Evolutionary conservation across 2,113 vertebrate species (phyloP).

Genomic region (Opisthocomus hoazin): DNA sequence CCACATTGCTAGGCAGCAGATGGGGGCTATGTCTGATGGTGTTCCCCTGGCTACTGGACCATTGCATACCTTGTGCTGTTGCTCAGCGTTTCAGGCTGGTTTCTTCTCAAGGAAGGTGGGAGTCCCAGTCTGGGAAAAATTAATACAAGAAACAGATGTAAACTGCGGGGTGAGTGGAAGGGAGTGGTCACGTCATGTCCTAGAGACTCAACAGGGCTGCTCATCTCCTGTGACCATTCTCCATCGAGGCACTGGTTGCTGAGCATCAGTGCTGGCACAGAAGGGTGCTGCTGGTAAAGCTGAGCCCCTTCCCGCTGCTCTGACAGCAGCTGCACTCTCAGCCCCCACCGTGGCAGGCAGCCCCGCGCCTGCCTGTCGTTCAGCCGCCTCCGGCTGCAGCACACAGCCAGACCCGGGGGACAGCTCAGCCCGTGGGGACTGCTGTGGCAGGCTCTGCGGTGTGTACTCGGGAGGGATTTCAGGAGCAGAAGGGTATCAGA

Average conservation of each 20-base stretch:
- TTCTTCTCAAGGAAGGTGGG: background rate
- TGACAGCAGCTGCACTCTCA: too few species aligned
- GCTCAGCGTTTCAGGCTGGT: background rate
- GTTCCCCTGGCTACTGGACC: background rate
- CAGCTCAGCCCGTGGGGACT: background rate
- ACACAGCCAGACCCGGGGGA: fast-evolving
- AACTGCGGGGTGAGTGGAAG: background rate
- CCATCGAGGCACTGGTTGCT: fast-evolving
- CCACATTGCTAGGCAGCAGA: background rate
- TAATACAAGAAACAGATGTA: background rate
- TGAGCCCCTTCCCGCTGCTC: background rate
- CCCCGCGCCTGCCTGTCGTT: too few species aligned
- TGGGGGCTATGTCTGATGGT: background rate
- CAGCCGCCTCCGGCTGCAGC: background rate
- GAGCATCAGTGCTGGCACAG: background rate
- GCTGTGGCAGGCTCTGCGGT: background rate
- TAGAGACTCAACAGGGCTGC: background rate
- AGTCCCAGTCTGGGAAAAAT: background rate
- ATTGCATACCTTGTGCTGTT: background rate
- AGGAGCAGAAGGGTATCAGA: too few species aligned
- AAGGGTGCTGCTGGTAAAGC: background rate
- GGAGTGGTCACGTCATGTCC: background rate
- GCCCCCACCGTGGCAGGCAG: background rate
- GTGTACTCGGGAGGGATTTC: background rate
- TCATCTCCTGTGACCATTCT: background rate